Conservation (phyloP, 2,888 invertebrate species). For the Lochmaea crataegi region DNA sequence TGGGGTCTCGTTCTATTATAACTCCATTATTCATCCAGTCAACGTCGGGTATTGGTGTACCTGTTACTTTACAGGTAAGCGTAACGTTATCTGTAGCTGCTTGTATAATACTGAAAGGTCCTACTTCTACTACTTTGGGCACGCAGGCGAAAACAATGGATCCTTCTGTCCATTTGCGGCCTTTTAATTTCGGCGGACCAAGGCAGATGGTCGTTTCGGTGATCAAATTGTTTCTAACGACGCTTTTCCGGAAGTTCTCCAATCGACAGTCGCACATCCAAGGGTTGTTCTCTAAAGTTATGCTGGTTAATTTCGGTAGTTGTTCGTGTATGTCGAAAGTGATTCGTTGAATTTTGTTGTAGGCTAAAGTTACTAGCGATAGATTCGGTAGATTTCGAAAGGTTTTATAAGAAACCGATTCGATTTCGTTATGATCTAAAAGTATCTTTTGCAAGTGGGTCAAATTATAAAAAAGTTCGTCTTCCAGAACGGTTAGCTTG, state of each 20-base stretch:
- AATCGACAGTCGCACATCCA: conserved; percentile 92
- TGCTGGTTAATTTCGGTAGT: conserved; percentile 75
- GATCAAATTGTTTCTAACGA: conserved; percentile 78
- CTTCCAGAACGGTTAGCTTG: conserved; percentile 77
- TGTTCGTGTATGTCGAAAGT: conserved; percentile 73
- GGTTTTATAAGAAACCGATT: conserved; percentile 75
- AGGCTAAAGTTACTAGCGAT: conserved; percentile 76
- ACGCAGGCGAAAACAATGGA: conserved; percentile 84
- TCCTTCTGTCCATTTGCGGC: conserved; percentile 80
- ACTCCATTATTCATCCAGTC: conserved; percentile 79
- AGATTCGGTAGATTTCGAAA: conserved; percentile 68
- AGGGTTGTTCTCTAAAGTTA: conserved; percentile 83
- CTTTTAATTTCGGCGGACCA: conserved; percentile 76
- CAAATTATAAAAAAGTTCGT: conserved; percentile 81
- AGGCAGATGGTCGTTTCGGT: conserved; percentile 80
- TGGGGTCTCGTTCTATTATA: conserved; percentile 69
- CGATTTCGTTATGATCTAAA: conserved; percentile 80
- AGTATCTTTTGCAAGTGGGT: conserved; percentile 80
- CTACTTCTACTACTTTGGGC: conserved; percentile 75
- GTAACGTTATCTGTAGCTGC: conserved; percentile 76
- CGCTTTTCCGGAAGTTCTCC: conserved; percentile 82
- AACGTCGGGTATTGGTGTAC: conserved; percentile 81
- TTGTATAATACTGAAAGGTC: conserved; percentile 62
- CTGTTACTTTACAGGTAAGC: conserved; percentile 76
- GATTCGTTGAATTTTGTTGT: conserved; percentile 79